Conservation (phyloP, 2,113 vertebrate genomes). For the Notarius quadriscutis region DNA sequence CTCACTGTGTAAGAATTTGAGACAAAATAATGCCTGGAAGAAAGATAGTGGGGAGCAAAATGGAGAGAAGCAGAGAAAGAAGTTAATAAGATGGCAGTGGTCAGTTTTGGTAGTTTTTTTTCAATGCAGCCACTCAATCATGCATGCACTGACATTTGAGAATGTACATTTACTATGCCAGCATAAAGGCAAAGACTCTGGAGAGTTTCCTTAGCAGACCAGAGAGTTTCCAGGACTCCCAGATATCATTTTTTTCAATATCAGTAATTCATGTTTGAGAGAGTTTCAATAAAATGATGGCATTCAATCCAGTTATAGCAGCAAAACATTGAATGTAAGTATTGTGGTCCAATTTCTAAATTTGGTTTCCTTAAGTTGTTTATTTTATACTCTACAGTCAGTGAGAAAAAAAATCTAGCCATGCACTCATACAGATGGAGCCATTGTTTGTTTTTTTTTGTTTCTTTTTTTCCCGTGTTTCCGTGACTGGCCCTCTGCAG, state of each 20-base stretch:
- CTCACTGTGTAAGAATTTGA: constrained; percentile 73
- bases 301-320: background rate
- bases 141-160: background rate
- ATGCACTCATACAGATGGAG: too few relatives aligned
- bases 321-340: background rate
- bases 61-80: background rate
- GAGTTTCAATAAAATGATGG: background rate
- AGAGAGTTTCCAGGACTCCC: background rate
- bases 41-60: background rate
- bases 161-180: background rate
- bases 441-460: too few relatives aligned
- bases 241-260: background rate
- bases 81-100: background rate
- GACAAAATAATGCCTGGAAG: constrained; percentile 87
- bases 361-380: background rate
- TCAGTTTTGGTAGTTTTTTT: background rate
- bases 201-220: too few relatives aligned
- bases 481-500: too few relatives aligned
- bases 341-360: background rate
- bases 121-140: background rate
- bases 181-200: background rate
- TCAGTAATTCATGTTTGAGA: background rate
- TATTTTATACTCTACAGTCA: background rate
- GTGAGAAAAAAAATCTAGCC: background rate
- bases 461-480: too few relatives aligned